Conservation (phyloP, 2,888 invertebrate species). For the Argynnis bischoffii region DNA sequence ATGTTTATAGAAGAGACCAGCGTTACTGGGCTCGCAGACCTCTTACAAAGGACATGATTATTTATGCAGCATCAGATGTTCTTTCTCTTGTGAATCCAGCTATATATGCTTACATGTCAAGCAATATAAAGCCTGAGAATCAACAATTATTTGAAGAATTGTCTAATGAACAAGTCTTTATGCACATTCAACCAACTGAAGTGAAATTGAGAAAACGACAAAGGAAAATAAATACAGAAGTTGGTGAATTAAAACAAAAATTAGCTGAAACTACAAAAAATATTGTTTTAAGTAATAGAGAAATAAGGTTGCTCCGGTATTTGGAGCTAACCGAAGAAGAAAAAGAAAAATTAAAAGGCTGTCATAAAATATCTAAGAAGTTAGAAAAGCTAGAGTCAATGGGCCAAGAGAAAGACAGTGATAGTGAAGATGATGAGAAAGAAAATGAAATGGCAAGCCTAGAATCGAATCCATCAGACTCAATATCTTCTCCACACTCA, state of each 20-base stretch:
- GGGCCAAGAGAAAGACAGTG: slow-evolving; percentile 89
- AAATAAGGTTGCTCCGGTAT: slow-evolving; percentile 93
- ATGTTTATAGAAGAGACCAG: slow-evolving; percentile 92
- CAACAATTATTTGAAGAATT: slow-evolving; percentile 89
- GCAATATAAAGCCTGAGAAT: slow-evolving; percentile 87
- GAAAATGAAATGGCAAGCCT: slow-evolving; percentile 91
- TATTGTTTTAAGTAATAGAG: slow-evolving; percentile 94
- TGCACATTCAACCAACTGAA: slow-evolving; percentile 92
- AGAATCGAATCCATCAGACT: slow-evolving; percentile 90
- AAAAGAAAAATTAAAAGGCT: slow-evolving; percentile 94
- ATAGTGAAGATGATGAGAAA: slow-evolving; percentile 88
- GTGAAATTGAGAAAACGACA: slow-evolving; percentile 94
- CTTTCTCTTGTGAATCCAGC: slow-evolving; percentile 93
- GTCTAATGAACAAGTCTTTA: slow-evolving; percentile 93
- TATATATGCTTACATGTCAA: slow-evolving; percentile 86
- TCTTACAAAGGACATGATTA: slow-evolving; percentile 93
- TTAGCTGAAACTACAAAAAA: slow-evolving; percentile 91
- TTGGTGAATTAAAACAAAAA: slow-evolving; percentile 92
- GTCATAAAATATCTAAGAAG: slow-evolving; percentile 95
- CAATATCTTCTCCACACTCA: slow-evolving; percentile 87
- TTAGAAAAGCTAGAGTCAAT: slow-evolving; percentile 93
- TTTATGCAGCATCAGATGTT: slow-evolving; percentile 95
- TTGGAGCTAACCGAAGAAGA: slow-evolving; percentile 95
- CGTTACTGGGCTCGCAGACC: slow-evolving; percentile 95
- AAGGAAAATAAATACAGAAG: slow-evolving; percentile 94